phyloP scores from a whole-genome alignment of 2,113 vertebrate genomes.

The Proteles cristata region DNA sequence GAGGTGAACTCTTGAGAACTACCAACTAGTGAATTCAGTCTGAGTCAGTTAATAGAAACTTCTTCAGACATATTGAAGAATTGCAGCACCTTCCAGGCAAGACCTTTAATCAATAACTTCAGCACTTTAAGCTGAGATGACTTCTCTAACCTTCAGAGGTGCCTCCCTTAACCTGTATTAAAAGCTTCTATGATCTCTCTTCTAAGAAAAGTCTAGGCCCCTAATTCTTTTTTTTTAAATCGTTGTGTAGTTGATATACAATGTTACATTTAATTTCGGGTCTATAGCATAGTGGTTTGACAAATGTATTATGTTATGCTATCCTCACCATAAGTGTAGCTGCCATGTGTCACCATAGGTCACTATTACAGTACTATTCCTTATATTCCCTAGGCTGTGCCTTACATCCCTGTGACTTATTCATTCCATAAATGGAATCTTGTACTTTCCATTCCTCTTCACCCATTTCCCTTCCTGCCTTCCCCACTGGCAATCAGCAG shows the following conservation, averaged over 20 bases:
- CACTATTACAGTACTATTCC: background rate
- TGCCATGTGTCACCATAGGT: background rate
- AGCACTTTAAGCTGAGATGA: background rate
- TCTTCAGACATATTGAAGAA: background rate
- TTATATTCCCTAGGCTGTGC: background rate
- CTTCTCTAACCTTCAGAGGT: background rate
- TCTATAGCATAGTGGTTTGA: background rate
- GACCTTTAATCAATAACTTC: background rate
- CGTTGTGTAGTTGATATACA: background rate
- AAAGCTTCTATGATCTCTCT: background rate
- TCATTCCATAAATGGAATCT: background rate
- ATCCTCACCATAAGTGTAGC: background rate
- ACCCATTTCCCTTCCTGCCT: background rate
- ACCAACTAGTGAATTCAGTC: background rate
- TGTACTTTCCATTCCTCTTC: background rate
- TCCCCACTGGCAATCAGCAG: background rate
- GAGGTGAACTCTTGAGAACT: background rate
- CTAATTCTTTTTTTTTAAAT: background rate
- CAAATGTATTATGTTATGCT: background rate
- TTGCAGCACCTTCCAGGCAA: background rate
- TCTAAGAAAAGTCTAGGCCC: background rate
- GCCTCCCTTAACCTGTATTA: background rate
- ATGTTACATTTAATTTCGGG: background rate
- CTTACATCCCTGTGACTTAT: background rate
- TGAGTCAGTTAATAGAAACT: background rate